These are phyloP conservation scores for Laupala kohalensis DNA, from an alignment of 1,140 invertebrate genomes.

Conservation along the genomic window DNA sequence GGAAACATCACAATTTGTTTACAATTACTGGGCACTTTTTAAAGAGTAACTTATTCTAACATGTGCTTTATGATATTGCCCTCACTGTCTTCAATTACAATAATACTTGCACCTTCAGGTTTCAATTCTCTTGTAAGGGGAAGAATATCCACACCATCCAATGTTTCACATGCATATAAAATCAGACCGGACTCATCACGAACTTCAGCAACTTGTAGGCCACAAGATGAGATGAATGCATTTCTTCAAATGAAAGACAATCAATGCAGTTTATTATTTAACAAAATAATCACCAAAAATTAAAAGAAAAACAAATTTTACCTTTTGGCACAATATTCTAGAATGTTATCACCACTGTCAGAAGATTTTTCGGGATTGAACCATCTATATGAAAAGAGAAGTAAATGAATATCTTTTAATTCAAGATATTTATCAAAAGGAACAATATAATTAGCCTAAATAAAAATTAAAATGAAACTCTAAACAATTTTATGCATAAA, in stretches of 20 bases:
- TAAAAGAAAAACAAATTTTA: background rate
- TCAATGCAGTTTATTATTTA: slow-evolving; percentile 6
- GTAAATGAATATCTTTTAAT: background rate
- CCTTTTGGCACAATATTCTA: slow-evolving; percentile 20
- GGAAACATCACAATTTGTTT: too few species aligned
- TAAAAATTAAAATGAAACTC: too few species aligned
- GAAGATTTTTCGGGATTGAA: background rate
- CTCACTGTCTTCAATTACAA: slow-evolving; percentile 32
- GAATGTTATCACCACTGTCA: slow-evolving; percentile 1
- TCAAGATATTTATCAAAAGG: too few species aligned
- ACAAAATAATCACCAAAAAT: slow-evolving; percentile 1
- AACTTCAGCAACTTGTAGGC: slow-evolving; percentile 55
- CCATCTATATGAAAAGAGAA: background rate
- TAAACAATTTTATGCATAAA: too few species aligned
- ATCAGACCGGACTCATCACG: slow-evolving; percentile 45
- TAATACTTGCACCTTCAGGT: slow-evolving; percentile 26
- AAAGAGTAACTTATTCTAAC: too few species aligned
- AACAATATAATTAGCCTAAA: too few species aligned
- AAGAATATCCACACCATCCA: slow-evolving; percentile 39
- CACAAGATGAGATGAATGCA: slow-evolving; percentile 44
- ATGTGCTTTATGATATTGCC: slow-evolving; percentile 35
- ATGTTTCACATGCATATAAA: slow-evolving; percentile 50
- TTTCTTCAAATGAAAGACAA: slow-evolving; percentile 26
- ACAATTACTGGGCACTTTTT: too few species aligned
- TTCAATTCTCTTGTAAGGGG: slow-evolving; percentile 30